These are phyloP conservation scores for Platalea minor DNA, from an alignment of 2,797 vertebrate genomes.

Conservation along the genomic window DNA sequence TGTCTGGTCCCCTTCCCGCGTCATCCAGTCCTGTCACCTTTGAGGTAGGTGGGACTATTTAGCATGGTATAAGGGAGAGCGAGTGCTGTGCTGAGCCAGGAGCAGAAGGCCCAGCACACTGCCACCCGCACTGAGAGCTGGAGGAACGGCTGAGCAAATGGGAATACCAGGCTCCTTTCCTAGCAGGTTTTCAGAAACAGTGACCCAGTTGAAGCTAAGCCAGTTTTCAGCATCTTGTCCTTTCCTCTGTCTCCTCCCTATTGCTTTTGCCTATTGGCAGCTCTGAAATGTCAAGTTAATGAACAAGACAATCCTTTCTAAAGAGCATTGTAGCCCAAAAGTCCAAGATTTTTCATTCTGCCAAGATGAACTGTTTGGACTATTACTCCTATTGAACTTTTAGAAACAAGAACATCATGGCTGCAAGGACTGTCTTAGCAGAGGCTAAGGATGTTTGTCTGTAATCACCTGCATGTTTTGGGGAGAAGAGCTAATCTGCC, in stretches of 20 bases:
- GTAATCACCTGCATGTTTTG: neutral
- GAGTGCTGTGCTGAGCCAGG: neutral
- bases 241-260: neutral
- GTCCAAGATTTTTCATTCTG: neutral
- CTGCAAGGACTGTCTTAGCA: neutral
- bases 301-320: neutral
- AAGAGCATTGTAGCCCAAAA: neutral
- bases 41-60: neutral
- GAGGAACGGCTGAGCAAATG: neutral
- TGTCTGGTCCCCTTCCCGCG: neutral
- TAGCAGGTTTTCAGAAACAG: neutral
- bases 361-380: neutral
- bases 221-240: neutral
- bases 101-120: neutral
- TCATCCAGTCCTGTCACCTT: neutral
- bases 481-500: neutral
- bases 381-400: neutral
- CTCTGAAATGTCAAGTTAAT: neutral
- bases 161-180: neutral
- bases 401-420: neutral
- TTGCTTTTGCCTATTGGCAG: neutral
- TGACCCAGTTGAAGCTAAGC: neutral
- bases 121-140: neutral
- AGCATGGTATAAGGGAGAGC: neutral
- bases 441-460: neutral